Percentiles rank a stretch among this genome's conserved stretches.
Evolutionary conservation across 2,888 invertebrate genomes (phyloP).

Genomic region (Melinaea menophilus): DNA sequence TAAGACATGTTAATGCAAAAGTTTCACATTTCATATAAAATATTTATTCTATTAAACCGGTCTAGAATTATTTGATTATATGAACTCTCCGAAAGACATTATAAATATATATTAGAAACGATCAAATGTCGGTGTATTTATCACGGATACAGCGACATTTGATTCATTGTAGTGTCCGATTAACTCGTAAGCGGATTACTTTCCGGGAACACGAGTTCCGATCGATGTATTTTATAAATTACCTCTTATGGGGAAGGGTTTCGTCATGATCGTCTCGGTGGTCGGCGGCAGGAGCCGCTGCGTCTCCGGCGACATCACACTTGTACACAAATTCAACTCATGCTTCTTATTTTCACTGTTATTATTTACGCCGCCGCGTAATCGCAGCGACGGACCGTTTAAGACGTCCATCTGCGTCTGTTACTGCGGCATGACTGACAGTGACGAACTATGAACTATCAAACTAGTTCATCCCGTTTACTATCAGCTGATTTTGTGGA

Average conservation of each 20-base stretch:
- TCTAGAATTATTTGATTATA: no score
- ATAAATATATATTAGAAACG: no score
- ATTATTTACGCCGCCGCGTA: conserved; percentile 63
- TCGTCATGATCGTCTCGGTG: conserved; percentile 91
- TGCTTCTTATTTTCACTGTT: conserved; percentile 65
- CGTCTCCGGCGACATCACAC: conserved; percentile 83
- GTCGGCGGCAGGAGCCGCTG: conserved; percentile 85
- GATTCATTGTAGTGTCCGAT: not conserved
- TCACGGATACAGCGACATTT: no score
- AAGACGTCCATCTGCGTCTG: conserved; percentile 60
- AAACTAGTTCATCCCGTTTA: conserved; percentile 20
- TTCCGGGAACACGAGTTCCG: not conserved
- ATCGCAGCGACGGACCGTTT: conserved; percentile 67
- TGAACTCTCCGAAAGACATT: no score
- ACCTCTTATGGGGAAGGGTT: conserved; percentile 93
- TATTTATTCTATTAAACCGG: no score
- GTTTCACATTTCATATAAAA: no score
- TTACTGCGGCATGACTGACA: conserved; percentile 67
- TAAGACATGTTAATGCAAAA: no score
- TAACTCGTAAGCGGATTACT: conserved; percentile 2
- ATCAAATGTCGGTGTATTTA: no score
- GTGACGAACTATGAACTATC: conserved; percentile 6
- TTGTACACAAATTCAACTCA: conserved; percentile 81
- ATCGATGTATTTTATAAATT: conserved; percentile 50
- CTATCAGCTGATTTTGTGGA: conserved; percentile 50